Evolutionary conservation across 2,113 vertebrate species (phyloP).

Genomic region (Sprattus sprattus): DNA sequence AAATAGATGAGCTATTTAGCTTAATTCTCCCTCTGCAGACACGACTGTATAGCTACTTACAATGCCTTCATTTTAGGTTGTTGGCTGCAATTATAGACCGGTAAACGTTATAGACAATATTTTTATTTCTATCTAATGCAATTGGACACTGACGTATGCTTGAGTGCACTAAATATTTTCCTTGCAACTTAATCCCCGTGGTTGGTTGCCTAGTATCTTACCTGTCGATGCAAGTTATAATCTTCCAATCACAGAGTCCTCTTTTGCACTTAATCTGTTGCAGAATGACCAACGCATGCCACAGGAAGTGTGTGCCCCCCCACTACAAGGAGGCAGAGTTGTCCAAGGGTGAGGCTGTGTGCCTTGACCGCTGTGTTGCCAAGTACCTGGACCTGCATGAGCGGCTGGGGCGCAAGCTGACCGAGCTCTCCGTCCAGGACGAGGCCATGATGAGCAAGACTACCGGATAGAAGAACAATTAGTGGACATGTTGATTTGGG

Average conservation of each 20-base stretch:
- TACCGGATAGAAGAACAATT: slow-evolving; percentile 58
- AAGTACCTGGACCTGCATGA: slow-evolving; percentile 97
- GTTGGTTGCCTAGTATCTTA: too few species aligned
- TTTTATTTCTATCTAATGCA: too few species aligned
- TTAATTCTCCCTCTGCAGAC: too few species aligned
- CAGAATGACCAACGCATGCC: slow-evolving; percentile 96
- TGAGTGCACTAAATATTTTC: too few species aligned
- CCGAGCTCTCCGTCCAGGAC: slow-evolving; percentile 90
- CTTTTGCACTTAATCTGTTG: neutral
- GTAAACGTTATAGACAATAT: too few species aligned
- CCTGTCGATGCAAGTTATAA: neutral
- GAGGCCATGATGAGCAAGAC: slow-evolving; percentile 90
- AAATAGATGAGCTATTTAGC: too few species aligned
- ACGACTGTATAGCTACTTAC: too few species aligned
- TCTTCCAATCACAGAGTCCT: neutral
- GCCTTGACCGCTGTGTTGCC: slow-evolving; percentile 93
- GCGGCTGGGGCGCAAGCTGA: slow-evolving; percentile 89
- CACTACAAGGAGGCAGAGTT: slow-evolving; percentile 94
- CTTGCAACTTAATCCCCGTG: too few species aligned
- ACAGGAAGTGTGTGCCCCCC: slow-evolving; percentile 92
- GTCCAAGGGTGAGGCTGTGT: slow-evolving; percentile 91
- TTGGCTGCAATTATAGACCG: too few species aligned
- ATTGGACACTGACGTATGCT: too few species aligned
- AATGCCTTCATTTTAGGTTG: too few species aligned
- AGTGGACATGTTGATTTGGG: neutral